These are phyloP conservation scores for Phoxinus phoxinus DNA, from an alignment of 2,113 vertebrate species.

Conservation along the genomic window DNA sequence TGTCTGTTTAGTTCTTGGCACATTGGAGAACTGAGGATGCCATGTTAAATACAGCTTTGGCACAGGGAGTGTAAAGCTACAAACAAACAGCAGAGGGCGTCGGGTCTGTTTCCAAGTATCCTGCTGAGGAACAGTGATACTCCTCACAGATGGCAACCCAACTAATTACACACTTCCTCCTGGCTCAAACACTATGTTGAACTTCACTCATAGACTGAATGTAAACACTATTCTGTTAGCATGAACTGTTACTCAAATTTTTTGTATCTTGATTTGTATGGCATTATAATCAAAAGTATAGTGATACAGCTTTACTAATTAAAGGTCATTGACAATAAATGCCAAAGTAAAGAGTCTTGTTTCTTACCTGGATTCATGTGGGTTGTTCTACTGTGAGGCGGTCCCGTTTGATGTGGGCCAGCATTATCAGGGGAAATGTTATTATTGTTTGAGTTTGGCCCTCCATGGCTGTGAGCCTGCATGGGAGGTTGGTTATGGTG, in stretches of 20 bases:
- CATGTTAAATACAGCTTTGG: conserved; percentile 63
- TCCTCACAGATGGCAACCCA: conserved; percentile 68
- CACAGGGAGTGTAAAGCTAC: conserved; percentile 18
- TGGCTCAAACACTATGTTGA: conserved; percentile 62
- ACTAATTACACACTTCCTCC: conserved; percentile 72
- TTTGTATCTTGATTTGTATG: conserved; percentile 5
- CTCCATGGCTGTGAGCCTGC: conserved; percentile 78
- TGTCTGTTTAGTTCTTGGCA: conserved; percentile 67
- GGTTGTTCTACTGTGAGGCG: conserved; percentile 70
- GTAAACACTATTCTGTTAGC: conserved; percentile 67
- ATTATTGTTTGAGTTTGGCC: conserved; percentile 73
- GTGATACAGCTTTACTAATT: neutral
- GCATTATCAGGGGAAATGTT: conserved; percentile 69
- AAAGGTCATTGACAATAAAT: neutral
- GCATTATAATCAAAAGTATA: conserved; percentile 41
- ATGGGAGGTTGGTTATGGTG: conserved; percentile 76
- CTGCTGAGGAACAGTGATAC: conserved; percentile 59
- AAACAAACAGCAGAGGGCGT: conserved; percentile 66
- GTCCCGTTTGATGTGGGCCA: conserved; percentile 70
- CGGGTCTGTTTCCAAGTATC: conserved; percentile 46
- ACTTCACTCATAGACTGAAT: conserved; percentile 66
- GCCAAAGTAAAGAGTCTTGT: neutral
- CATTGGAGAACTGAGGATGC: conserved; percentile 49
- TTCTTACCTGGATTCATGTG: conserved; percentile 70
- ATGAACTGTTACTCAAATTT: neutral